phyloP scores from a whole-genome alignment of 2,113 vertebrate species.

The Neogale vison region DNA sequence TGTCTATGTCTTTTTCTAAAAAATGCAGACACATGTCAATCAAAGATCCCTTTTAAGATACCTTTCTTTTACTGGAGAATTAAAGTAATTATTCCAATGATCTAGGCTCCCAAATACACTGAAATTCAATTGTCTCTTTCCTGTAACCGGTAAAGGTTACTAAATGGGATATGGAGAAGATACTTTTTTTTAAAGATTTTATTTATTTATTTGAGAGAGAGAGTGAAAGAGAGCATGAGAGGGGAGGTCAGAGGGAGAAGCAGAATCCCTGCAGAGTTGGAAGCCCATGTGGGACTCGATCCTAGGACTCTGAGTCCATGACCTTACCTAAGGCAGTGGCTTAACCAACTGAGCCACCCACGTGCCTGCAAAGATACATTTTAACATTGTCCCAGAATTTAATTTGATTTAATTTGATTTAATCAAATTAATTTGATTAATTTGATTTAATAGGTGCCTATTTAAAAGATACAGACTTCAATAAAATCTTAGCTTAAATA shows the following conservation, averaged over 20 bases:
- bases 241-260: no score
- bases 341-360: no score
- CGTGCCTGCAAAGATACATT: fast-evolving
- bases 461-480: neutral
- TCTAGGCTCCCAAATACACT: conserved; percentile 18
- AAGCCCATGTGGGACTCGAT: no score
- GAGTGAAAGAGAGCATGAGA: no score
- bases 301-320: no score
- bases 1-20: neutral
- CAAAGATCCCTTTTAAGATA: conserved; percentile 49
- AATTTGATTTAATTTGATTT: no score
- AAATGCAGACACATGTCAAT: conserved; percentile 30
- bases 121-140: conserved; percentile 40
- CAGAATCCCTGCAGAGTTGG: no score
- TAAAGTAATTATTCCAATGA: conserved; percentile 57
- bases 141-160: conserved; percentile 21
- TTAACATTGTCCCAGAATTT: neutral
- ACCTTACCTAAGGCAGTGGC: no score
- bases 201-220: no score
- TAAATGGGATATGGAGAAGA: neutral
- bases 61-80: conserved; percentile 58
- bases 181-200: no score
- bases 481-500: neutral
- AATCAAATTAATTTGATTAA: no score
- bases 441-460: no score